These are phyloP conservation scores for Leptinotarsa texana DNA, from an alignment of 1,140 invertebrate species.

Conservation along the genomic window DNA sequence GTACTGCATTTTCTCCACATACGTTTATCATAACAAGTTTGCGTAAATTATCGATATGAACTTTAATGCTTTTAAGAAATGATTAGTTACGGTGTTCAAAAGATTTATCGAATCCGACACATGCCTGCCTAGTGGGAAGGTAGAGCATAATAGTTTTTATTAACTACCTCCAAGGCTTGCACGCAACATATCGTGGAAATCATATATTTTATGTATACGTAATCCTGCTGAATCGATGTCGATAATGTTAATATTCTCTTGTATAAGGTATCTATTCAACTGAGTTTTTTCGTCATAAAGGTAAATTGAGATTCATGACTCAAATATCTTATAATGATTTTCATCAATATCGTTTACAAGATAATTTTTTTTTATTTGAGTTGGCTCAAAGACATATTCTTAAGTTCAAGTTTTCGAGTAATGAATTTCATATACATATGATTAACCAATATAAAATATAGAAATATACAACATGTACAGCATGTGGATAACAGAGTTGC, in stretches of 20 bases:
- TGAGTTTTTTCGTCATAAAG: no score
- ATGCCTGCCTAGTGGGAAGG: not conserved
- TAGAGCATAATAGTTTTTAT: not conserved
- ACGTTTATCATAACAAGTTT: not conserved
- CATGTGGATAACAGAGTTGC: no score
- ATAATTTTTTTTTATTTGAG: no score
- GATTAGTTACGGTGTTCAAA: not conserved
- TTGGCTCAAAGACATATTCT: no score
- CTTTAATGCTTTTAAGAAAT: not conserved
- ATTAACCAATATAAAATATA: no score
- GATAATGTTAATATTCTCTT: not conserved
- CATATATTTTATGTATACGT: not conserved
- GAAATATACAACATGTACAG: no score
- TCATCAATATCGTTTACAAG: no score
- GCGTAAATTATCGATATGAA: slow-evolving; percentile 5
- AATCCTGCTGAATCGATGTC: not conserved
- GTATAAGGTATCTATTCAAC: no score
- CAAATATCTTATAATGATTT: no score
- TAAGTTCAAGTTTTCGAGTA: no score
- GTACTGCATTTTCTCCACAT: not conserved
- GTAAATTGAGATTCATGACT: no score
- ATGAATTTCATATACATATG: no score
- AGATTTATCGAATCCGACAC: slow-evolving; percentile 2
- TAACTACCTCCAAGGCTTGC: not conserved
- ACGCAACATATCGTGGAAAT: not conserved